A percentile compares a stretch with the other conserved stretches of the same genome.
phyloP scores from a whole-genome alignment of 2,113 vertebrate species.

The Lagenorhynchus albirostris region DNA sequence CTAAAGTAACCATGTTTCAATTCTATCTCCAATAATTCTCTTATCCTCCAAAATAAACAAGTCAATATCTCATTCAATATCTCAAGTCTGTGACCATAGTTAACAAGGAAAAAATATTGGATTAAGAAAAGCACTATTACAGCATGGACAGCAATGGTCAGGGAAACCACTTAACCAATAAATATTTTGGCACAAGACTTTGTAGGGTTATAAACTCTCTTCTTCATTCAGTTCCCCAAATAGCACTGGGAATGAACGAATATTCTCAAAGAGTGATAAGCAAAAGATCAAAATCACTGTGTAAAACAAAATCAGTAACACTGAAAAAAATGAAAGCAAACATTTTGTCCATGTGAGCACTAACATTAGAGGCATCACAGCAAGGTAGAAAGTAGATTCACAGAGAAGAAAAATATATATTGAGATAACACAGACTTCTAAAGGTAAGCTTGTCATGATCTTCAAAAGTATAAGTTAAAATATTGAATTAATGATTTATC shows the following conservation, averaged over 20 bases:
- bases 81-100: background rate
- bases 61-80: background rate
- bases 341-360: background rate
- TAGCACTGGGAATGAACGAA: background rate
- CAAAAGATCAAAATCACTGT: background rate
- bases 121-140: background rate
- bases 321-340: background rate
- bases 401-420: background rate
- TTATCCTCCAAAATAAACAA: background rate
- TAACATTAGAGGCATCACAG: background rate
- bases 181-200: background rate
- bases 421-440: background rate
- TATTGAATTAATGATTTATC: background rate
- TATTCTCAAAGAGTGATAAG: background rate
- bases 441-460: background rate
- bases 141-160: background rate
- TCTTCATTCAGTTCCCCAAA: background rate
- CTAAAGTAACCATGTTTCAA: background rate
- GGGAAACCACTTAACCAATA: background rate
- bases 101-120: background rate
- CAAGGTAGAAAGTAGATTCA: background rate
- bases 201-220: background rate
- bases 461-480: background rate
- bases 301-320: conserved; percentile 5
- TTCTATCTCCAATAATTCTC: background rate